These are phyloP conservation scores for Hozukius guyotensis DNA, from an alignment of 2,797 vertebrate genomes.

Conservation along the genomic window DNA sequence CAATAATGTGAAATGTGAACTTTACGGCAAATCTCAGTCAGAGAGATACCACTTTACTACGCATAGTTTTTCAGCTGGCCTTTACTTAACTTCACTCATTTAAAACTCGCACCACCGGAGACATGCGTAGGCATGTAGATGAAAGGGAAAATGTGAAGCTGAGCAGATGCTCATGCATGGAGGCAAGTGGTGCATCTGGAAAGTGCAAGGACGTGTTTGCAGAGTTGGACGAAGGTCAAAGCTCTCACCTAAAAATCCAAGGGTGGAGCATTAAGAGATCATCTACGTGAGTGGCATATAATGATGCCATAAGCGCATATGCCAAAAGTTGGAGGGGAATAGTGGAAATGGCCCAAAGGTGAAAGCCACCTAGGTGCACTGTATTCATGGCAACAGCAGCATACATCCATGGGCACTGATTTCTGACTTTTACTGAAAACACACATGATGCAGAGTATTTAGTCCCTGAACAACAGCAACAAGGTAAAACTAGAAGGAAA, in stretches of 20 bases:
- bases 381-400: slow-evolving; percentile 13
- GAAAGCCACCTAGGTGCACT: slow-evolving; percentile 9
- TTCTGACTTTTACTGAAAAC: slow-evolving; percentile 1
- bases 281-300: background rate
- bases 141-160: background rate
- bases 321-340: background rate
- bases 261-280: background rate
- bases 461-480: background rate
- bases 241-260: slow-evolving; percentile 6
- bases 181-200: background rate
- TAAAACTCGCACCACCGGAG: background rate
- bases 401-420: background rate
- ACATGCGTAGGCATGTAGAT: background rate
- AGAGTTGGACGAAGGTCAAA: background rate
- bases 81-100: background rate
- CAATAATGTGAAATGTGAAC: background rate
- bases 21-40: background rate
- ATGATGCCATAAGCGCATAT: background rate
- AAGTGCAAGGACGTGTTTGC: slow-evolving; percentile 2
- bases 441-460: background rate
- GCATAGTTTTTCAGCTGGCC: background rate
- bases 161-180: background rate
- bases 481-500: background rate
- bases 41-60: background rate
- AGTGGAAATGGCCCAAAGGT: background rate